Base-by-base conservation (phyloP, 1,140 invertebrate genomes). In the Acromyrmex charruanus region DNA sequence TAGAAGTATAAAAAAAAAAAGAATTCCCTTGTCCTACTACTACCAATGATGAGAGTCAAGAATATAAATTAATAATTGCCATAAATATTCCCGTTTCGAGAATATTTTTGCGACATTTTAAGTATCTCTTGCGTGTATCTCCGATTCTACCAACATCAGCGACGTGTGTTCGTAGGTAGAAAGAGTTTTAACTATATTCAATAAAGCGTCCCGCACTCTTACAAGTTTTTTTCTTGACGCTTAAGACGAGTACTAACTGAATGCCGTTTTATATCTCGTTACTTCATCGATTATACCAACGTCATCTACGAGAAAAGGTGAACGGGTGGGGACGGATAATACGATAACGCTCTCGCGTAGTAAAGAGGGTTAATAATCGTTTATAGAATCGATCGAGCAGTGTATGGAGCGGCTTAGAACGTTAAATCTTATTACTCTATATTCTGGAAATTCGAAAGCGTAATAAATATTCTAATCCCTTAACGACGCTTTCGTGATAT, bases 151-250 rank as follows among this genome's bases (percentile, higher is more conserved):
- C 85, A 90, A 90, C 80, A 86, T 86, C 88, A 87, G 63, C 82
- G 80, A 35, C 84, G 53, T 75, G 59, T 69, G 72, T 90, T 84
- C 86, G 88, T 92, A 92, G 92, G 91, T 93, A 94, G 91, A 95
- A 94, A 94, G 92, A 91, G 91, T 93, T 92, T 87, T 59, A 93
- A 93, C 90, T 94, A 94, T 94, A 94, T 93, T 92, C 92, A 91
- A 94, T 94, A 94, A 94, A 94, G 94, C 94, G 93, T 95, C 94
- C 93, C 93, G 93, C 94, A 94, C 94, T 94, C 92, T 94, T 94
- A 93, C 90, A 94, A 91, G 88, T 93, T 93, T 51, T 80, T 39
- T 89, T 90, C 77, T 87, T 91, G 93, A 91, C 91, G 87, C 91
- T 94, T 92, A 94, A 94, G 92, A 91, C 93, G 94, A 94, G 93